Conservation (phyloP, 2,113 vertebrate genomes). For the Nestor notabilis region DNA sequence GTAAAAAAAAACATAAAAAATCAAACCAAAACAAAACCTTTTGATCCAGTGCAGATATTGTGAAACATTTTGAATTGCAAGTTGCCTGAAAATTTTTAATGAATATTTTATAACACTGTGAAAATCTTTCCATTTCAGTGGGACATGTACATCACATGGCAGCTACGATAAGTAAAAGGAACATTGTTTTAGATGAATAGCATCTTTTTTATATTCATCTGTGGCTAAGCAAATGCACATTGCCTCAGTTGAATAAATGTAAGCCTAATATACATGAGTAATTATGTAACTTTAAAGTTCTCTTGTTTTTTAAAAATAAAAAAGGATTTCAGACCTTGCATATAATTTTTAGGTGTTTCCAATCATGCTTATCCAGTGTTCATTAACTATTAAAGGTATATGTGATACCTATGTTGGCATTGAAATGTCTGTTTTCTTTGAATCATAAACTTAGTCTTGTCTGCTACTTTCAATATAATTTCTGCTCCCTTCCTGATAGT, state of each 20-base stretch:
- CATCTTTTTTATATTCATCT: background rate
- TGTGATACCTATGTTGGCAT: accelerated
- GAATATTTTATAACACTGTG: constrained; percentile 54
- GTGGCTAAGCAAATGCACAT: background rate
- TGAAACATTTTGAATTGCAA: constrained; percentile 8
- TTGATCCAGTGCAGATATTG: background rate
- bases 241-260: background rate
- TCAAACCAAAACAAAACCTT: background rate
- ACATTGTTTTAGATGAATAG: constrained; percentile 38
- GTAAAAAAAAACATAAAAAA: background rate
- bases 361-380: background rate
- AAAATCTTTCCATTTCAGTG: constrained; percentile 34
- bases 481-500: background rate
- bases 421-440: background rate
- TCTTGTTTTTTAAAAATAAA: background rate
- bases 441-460: background rate
- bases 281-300: background rate
- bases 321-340: background rate
- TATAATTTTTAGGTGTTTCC: background rate
- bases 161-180: background rate
- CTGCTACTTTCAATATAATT: background rate
- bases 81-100: constrained; percentile 40
- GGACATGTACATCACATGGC: background rate
- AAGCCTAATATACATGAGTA: background rate
- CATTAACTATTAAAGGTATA: background rate